Evolutionary conservation across 2,888 invertebrate genomes (phyloP), one percentile per base, ranked within the genome.

Genomic region (Melanchra persicariae): DNA sequence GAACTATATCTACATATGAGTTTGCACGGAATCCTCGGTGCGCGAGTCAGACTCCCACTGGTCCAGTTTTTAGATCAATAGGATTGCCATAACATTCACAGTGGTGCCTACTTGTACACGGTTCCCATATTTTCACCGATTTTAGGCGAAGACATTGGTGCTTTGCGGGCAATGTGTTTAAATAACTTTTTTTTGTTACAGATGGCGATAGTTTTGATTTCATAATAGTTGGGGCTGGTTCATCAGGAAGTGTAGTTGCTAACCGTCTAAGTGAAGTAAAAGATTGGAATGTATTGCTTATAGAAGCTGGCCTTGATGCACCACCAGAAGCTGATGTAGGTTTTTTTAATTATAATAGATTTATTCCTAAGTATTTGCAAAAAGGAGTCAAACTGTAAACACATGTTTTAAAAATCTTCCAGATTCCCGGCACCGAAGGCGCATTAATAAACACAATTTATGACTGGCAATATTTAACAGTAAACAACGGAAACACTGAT

Each of bases 401-500:
- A 22, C 3, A n/a, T 37, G 5, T 9, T 30, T 59, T 49, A 81
- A 12, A 12, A 40, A 12, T 40, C 6, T 45, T 82, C 9, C 69
- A 91, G 91, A 82, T 92, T 63, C 91, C 91, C 9, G 74, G 70
- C 3, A 64, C 88, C 8, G 57, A 68, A 60, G 64, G 45, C 17
- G 15, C 51, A 12, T 59, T 73, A 37, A 76, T 68, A 57, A 40
- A 30, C n/a, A 52, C 65, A 0, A 40, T 90, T 17, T 85, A 68
- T 58, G 65, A 97, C 85, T 94, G 89, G 17, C 60, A 87, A 87
- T 92, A 98, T 67, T 97, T 97, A 89, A 98, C 98, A 0, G 98
- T 98, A 85, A 97, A 98, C 0, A 97, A 98, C 87, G 97, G 97
- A 26, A 97, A 96, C 60, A 96, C 97, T 1, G 98, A 97, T 89